Evolutionary conservation across 1,140 invertebrate genomes (phyloP).

Genomic region (Heliconius eleuchia): DNA sequence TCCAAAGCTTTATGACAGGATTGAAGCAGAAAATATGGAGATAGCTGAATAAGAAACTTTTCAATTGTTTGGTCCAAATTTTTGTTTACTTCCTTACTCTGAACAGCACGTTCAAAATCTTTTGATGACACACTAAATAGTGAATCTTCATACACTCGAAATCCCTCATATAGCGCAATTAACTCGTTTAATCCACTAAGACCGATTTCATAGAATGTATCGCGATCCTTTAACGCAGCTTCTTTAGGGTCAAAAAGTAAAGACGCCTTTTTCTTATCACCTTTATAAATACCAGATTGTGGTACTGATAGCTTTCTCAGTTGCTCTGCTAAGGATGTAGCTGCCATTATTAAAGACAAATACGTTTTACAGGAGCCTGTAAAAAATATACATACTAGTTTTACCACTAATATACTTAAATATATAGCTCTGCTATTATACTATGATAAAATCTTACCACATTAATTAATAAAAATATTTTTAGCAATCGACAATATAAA

Average conservation of each 20-base stretch:
- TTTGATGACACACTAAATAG: slow-evolving; percentile 89
- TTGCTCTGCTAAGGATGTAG: slow-evolving; percentile 92
- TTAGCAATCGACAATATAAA: background rate
- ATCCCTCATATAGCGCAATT: slow-evolving; percentile 85
- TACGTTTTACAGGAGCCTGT: background rate
- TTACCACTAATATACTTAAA: background rate
- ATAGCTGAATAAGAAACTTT: slow-evolving; percentile 90
- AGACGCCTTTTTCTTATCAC: slow-evolving; percentile 88
- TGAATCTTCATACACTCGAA: slow-evolving; percentile 87
- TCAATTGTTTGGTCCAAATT: slow-evolving; percentile 89
- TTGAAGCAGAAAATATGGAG: slow-evolving; percentile 93
- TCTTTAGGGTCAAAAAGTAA: slow-evolving; percentile 94
- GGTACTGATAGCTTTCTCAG: slow-evolving; percentile 90
- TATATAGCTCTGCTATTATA: background rate
- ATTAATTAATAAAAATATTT: background rate
- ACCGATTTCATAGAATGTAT: slow-evolving; percentile 93
- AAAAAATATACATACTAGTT: background rate
- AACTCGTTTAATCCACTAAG: slow-evolving; percentile 92
- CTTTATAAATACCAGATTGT: slow-evolving; percentile 87
- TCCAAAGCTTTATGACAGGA: slow-evolving; percentile 94
- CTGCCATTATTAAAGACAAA: slow-evolving; percentile 54
- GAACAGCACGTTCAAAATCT: slow-evolving; percentile 90
- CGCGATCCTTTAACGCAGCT: slow-evolving; percentile 91
- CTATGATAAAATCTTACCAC: background rate
- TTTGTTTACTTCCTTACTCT: slow-evolving; percentile 88